phyloP scores from a whole-genome alignment of 23 tunicate genomes.

The Styela plicata region DNA sequence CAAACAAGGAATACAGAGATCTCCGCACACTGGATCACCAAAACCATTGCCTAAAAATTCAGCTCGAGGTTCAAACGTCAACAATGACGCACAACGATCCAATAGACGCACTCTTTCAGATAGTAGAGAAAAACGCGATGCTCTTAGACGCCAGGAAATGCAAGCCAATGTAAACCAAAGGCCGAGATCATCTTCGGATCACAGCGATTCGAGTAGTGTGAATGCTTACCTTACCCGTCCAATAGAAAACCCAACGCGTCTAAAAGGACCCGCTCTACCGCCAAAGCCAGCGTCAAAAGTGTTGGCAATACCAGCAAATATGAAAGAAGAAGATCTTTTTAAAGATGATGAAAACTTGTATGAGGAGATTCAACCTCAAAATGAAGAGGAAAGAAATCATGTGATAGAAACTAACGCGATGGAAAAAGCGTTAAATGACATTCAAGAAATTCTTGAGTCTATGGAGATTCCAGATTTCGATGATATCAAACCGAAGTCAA shows the following conservation, averaged over 20 bases:
- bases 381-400: background rate
- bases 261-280: background rate
- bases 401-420: background rate
- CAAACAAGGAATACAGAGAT: background rate
- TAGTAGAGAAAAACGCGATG: background rate
- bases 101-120: background rate
- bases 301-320: background rate
- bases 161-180: background rate
- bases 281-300: background rate
- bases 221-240: too few species aligned
- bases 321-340: background rate
- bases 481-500: constrained; percentile 1
- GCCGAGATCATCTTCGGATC: background rate
- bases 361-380: constrained; percentile 2
- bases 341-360: constrained; percentile 14
- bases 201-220: background rate
- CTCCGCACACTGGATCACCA: background rate
- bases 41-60: background rate
- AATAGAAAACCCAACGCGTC: too few species aligned
- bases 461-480: constrained; percentile 1
- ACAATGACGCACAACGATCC: background rate
- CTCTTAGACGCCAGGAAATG: background rate
- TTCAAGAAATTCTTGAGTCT: constrained; percentile 10
- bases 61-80: background rate
- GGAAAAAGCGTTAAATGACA: constrained; percentile 19